Evolutionary conservation across 1,140 invertebrate genomes (phyloP).

Genomic region (Drosophila bifasciata): DNA sequence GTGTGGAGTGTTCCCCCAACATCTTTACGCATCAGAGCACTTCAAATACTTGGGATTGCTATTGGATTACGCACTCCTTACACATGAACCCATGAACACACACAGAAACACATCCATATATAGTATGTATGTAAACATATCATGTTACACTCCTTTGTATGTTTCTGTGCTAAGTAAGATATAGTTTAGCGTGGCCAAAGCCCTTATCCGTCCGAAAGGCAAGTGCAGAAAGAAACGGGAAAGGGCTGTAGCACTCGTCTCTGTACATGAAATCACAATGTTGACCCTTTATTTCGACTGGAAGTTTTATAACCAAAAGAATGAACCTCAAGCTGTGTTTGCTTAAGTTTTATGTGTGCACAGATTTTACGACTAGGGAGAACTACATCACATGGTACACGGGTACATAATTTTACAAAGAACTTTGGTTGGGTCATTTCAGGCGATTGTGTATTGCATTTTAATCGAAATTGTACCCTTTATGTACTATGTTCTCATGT

Average conservation of each 20-base stretch:
- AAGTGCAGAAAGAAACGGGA: no score
- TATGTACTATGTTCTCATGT: neutral
- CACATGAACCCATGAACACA: neutral
- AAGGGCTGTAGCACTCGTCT: neutral
- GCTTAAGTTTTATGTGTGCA: constrained; percentile 64
- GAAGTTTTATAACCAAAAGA: constrained; percentile 50
- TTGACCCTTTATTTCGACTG: constrained; percentile 71
- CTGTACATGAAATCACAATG: constrained; percentile 52
- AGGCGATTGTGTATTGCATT: constrained; percentile 26
- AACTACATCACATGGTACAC: constrained; percentile 8
- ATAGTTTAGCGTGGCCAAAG: constrained; percentile 19
- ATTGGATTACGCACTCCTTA: constrained; percentile 60
- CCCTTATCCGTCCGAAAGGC: constrained; percentile 6
- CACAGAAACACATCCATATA: no score
- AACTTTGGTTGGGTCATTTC: constrained; percentile 26
- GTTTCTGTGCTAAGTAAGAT: constrained; percentile 66
- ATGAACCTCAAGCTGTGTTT: constrained; percentile 54
- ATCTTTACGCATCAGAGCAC: no score
- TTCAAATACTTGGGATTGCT: constrained; percentile 42
- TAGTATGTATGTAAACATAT: constrained; percentile 60
- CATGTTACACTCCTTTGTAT: constrained; percentile 61
- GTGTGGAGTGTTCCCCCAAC: no score
- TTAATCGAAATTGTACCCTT: constrained; percentile 22
- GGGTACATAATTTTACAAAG: neutral
- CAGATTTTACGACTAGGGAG: constrained; percentile 61